Evolutionary conservation across 2,888 invertebrate genomes (phyloP).

Genomic region (Brassicogethes aeneus): DNA sequence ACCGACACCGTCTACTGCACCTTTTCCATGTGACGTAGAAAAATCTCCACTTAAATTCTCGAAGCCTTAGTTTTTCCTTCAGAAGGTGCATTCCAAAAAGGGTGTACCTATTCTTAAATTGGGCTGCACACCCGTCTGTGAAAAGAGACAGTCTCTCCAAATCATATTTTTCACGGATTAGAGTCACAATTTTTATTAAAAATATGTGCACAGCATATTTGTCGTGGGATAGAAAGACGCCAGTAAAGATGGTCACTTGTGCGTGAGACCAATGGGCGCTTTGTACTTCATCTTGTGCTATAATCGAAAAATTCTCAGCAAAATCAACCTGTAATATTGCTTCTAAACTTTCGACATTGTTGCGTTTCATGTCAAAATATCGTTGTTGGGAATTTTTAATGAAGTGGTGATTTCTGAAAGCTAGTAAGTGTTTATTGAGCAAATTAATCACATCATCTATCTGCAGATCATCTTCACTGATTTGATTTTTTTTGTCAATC

Average conservation of each 20-base stretch:
- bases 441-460: no score
- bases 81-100: background rate
- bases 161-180: background rate
- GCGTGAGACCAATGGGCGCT: constrained; percentile 5
- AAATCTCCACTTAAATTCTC: background rate
- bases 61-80: background rate
- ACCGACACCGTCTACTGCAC: background rate
- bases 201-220: background rate
- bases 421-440: no score
- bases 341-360: no score
- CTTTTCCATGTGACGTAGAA: constrained; percentile 1
- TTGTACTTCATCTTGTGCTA: constrained; percentile 6
- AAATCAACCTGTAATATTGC: constrained; percentile 4
- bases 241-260: constrained; percentile 5
- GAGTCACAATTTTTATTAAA: background rate
- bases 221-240: background rate
- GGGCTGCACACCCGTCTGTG: constrained; percentile 1
- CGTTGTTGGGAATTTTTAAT: no score
- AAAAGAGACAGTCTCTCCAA: background rate
- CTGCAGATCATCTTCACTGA: no score
- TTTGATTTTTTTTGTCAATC: no score
- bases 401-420: no score
- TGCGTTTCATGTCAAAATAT: no score
- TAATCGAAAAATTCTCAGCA: constrained; percentile 5
- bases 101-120: constrained; percentile 1